Base-by-base conservation (phyloP, 1,140 invertebrate genomes). In the Lepidotrigona ventralis region DNA sequence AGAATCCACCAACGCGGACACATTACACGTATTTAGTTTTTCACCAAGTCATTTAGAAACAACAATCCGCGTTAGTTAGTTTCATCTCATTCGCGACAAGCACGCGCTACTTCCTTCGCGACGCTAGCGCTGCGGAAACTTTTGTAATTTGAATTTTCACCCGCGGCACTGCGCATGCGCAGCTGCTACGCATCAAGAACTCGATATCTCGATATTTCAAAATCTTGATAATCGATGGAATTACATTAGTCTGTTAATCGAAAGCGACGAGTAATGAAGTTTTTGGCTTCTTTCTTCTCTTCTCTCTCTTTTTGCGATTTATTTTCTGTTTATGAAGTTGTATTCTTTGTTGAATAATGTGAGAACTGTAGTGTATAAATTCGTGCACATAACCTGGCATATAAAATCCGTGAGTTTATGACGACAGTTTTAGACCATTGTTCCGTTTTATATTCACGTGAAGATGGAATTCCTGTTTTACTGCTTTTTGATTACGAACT, bases 1-100 rank as follows among this genome's bases (percentile, higher is more conserved):
- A n/a, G 54, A 81, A 75, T 81, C 60, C 71, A 74, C 46, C 64
- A 64, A 54, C 21, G 26, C 23, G 19, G 12, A 11, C 51, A 14
- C 11, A 29, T 73, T 15, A 60, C 58, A 23, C 39, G 23, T 51
- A 64, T 56, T 26, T 80, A 51, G 69, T 15, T n/a, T 15, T 78
- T 19, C 19, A 5, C 21, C 33, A 5, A 69, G 29, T 21, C 19
- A 5, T 12, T 19, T 15, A 15, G 9, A 63, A 68, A 33, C 26
- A n/a, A 79, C 29, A 56, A 19, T 23, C 46, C 63, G 29, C 6
- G 39, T 46, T 46, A 8, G 46, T 70, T 33, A 56, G 51, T 69
- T 69, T 56, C 77, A 17, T 56, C 21, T 29, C 1, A 53, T 46
- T 72, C n/a, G n/a, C n/a, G 46, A 72, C n/a, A 21, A 51, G n/a